Evolutionary conservation across 2,797 vertebrate species (phyloP), one percentile per base, ranked within the genome.

Genomic region (Vespertilio murinus): DNA sequence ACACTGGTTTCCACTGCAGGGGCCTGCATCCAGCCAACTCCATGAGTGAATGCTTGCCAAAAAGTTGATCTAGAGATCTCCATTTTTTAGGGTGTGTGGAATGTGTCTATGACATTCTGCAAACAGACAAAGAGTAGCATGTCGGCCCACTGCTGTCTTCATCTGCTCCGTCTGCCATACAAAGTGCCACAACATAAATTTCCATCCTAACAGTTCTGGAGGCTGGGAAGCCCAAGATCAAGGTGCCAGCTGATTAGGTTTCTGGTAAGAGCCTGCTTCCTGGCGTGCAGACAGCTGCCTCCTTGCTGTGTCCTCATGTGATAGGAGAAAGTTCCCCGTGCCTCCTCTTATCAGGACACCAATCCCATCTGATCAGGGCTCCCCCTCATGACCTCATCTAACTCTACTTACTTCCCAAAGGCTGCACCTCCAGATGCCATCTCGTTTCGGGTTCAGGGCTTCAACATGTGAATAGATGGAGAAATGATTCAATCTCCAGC

Each of bases 21-120:
- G 38, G 25, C n/a, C 81, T 18, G 40, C 45, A 30, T 28, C 12
- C 3, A 8, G 80, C 35, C 35, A 25, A 20, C 38, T 38, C 74
- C 0, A 0, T 23, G 56, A 65, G 6, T 3, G 0, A 2, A 13
- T 10, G 10, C 45, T 30, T 38, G 14, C 14, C 20, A 12, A 65
- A 65, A 25, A 65, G 22, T 28, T 20, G 25, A 33, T 14, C 52
- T 6, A 35, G 45, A 16, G 65, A 65, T 71, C 40, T 14, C 35
- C 11, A n/a, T 85, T 71, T 81, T 28, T 35, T 7, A 47, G n/a
- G 8, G 35, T 25, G 5, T 42, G 42, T 16, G 16, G 8, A 11
- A 6, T 23, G 11, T 18, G 11, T 38, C 45, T 42, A 8, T 25
- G 54, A 85, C 7, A 9, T 42, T 73, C 35, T 80, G 38, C 30